Evolutionary conservation across 1,140 invertebrate genomes (phyloP), one percentile per base, ranked within the genome.

Genomic region (Drosophila pseudoananassae): DNA sequence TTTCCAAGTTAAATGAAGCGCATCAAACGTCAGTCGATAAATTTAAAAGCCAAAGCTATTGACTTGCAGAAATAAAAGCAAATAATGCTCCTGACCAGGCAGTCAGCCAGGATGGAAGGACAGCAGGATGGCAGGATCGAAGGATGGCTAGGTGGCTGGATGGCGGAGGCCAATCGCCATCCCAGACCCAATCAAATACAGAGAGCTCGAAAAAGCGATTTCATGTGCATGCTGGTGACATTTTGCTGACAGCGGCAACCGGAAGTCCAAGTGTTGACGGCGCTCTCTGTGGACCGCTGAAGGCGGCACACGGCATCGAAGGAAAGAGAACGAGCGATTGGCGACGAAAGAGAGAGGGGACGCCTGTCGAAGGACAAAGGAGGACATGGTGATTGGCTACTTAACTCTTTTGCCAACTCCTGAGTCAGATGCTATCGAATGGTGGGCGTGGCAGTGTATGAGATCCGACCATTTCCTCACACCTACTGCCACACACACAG

Each of bases 31-130:
- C 83, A 87, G 83, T 83, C 78, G 83, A 87, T 87, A 87, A 87
- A 87, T 87, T 87, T 87, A 87, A 87, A 87, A 89, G 78, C 83
- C 83, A 87, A 88, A 88, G 75, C 84, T 88, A 87, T 87, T 88
- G 78, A 88, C 78, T 87, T 78, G 83, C 78, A 73, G 63, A 87
- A 83, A 88, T 87, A 83, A 88, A 88, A 89, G 83, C 83, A 88
- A 76, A 88, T 87, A 87, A 83, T 83, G 71, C 54, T 68, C 63
- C 65, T 50, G 66, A 46, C 50, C 81, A 85, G 56, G 52, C 53
- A 49, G 47, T 50, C 43, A 31, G 61, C 49, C 40, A 56, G 64
- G 72, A 38, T 53, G 60, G 17, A 43, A 9, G 58, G 64, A 29
- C 27, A 45, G 33, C 27, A 23, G 15, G 50, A 52, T 27, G 15